Conservation (phyloP, 2,888 invertebrate genomes). For the Tetanocera ferruginea region DNA sequence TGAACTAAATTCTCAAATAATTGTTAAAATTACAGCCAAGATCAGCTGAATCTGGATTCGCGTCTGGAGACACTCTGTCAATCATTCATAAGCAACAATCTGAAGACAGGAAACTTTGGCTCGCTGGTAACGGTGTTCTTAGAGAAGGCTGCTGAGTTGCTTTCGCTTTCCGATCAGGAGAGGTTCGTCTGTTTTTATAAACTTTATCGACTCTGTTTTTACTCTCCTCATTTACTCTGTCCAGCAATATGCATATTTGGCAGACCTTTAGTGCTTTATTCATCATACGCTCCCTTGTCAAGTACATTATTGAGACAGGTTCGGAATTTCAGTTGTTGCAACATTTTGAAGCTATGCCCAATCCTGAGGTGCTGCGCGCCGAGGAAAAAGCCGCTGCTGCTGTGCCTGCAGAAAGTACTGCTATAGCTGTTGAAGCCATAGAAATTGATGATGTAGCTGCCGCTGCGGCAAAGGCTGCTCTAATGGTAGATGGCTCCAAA, state of each 20-base stretch:
- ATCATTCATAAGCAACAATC: constrained; percentile 85
- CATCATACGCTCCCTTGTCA: constrained; percentile 85
- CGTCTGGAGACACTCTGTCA: constrained; percentile 81
- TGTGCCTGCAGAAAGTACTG: constrained; percentile 49
- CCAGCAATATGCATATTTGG: constrained; percentile 83
- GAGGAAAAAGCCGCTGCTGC: constrained; percentile 51
- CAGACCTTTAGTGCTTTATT: constrained; percentile 95
- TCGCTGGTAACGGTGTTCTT: constrained; percentile 89
- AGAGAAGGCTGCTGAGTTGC: constrained; percentile 83
- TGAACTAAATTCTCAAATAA: constrained; percentile 28
- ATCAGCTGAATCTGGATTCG: constrained; percentile 85
- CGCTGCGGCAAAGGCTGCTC: constrained; percentile 46
- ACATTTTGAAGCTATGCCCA: constrained; percentile 79
- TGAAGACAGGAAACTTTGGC: constrained; percentile 89
- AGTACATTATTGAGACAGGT: constrained; percentile 91
- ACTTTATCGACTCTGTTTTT: not conserved
- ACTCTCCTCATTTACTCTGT: constrained; percentile 25
- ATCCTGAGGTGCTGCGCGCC: constrained; percentile 59
- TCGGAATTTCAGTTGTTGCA: constrained; percentile 89
- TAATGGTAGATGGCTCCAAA: constrained; percentile 67
- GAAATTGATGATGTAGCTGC: constrained; percentile 50
- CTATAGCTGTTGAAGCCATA: constrained; percentile 59
- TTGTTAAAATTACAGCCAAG: constrained; percentile 74
- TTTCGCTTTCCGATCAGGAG: constrained; percentile 88
- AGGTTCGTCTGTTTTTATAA: constrained; percentile 73